A percentile compares a stretch with the other conserved stretches of the same genome.
phyloP scores from a whole-genome alignment of 2,113 vertebrate genomes.

The Ivindomyrus marchei region DNA sequence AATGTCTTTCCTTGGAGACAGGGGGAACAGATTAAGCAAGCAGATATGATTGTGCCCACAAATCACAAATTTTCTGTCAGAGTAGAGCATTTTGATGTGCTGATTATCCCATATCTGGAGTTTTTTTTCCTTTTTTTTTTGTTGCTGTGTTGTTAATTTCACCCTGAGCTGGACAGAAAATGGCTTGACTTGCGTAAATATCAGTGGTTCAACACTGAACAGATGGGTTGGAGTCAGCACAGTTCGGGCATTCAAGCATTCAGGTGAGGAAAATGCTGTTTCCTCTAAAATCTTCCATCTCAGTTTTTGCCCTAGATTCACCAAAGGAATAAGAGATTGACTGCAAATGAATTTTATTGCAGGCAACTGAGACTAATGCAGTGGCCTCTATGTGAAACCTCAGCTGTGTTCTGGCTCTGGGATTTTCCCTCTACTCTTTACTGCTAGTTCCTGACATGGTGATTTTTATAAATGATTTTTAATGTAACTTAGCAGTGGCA shows the following conservation, averaged over 20 bases:
- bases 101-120: background rate
- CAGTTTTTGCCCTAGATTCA: background rate
- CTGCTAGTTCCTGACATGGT: background rate
- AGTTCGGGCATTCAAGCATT: background rate
- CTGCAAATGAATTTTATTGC: background rate
- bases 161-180: background rate
- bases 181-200: background rate
- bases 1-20: background rate
- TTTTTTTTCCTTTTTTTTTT: background rate
- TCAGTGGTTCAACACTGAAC: background rate
- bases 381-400: background rate
- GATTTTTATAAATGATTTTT: background rate
- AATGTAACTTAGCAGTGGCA: background rate
- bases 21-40: background rate
- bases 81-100: background rate
- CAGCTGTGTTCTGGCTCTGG: background rate
- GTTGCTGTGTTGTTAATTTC: background rate
- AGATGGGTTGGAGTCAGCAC: conserved; percentile 1
- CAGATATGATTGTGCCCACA: background rate
- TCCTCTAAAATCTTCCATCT: background rate
- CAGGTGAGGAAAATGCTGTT: conserved; percentile 2
- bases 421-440: background rate
- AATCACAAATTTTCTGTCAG: background rate
- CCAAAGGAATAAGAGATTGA: background rate
- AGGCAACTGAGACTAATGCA: background rate